phyloP scores from a whole-genome alignment of 1,140 invertebrate species.

The Rhizoglyphus robini region DNA sequence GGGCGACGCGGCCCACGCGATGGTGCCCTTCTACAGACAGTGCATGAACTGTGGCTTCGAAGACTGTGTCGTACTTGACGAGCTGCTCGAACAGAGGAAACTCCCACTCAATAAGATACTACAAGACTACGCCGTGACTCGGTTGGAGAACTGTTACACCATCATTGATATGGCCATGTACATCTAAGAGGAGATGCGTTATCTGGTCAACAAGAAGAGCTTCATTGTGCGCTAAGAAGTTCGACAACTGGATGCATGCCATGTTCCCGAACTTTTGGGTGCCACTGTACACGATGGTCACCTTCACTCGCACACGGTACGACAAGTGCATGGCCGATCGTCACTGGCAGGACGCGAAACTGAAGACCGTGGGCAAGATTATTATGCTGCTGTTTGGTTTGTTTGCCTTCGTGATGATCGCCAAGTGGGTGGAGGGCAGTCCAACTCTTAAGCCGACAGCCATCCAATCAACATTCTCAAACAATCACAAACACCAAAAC shows the following conservation, averaged over 20 bases:
- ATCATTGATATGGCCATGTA: conserved; percentile 92
- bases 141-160: conserved; percentile 69
- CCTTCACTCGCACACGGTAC: conserved; percentile 72
- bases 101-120: conserved; percentile 39
- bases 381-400: too few species aligned
- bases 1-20: conserved; percentile 93
- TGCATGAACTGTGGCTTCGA: conserved; percentile 99
- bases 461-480: too few species aligned
- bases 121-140: conserved; percentile 51
- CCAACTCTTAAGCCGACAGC: too few species aligned
- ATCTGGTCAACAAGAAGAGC: conserved; percentile 61
- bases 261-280: conserved; percentile 66
- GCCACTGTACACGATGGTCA: conserved; percentile 65
- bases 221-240: conserved; percentile 63
- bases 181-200: conserved; percentile 88
- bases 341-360: conserved; percentile 75
- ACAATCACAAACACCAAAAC: too few species aligned
- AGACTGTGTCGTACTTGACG: conserved; percentile 72
- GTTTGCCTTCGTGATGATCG: too few species aligned
- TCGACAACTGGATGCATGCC: conserved; percentile 63
- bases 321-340: conserved; percentile 60
- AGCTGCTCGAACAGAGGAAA: conserved; percentile 46
- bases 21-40: conserved; percentile 98
- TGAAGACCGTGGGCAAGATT: too few species aligned
- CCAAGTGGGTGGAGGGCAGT: too few species aligned